Conservation (phyloP, 2,888 invertebrate species). For the Luffia ferchaultella region DNA sequence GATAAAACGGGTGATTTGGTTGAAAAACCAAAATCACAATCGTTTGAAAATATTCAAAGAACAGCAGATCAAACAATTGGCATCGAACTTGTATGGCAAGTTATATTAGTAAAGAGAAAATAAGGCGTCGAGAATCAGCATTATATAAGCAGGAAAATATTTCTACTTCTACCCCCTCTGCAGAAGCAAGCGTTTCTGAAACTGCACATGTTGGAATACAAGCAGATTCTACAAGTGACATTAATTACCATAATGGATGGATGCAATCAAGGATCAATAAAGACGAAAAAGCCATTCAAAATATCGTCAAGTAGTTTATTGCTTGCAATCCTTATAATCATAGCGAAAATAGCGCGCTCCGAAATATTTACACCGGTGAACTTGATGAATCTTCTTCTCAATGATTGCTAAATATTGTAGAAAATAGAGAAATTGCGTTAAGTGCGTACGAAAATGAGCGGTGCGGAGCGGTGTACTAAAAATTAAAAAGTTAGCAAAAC, state of each 20-base stretch:
- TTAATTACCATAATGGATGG: slow-evolving; percentile 16
- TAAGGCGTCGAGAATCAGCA: slow-evolving; percentile 4
- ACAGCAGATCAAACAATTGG: background rate
- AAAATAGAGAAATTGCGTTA: background rate
- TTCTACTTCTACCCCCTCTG: slow-evolving; percentile 3
- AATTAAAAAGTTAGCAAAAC: background rate
- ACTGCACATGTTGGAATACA: background rate
- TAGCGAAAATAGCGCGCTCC: background rate
- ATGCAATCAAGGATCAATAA: slow-evolving; percentile 13
- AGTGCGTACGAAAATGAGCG: background rate
- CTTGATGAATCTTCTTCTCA: slow-evolving; percentile 4
- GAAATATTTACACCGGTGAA: slow-evolving; percentile 3
- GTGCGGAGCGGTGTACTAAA: background rate
- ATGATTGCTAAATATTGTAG: slow-evolving; percentile 3
- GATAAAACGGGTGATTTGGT: background rate
- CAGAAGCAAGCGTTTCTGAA: slow-evolving; percentile 3
- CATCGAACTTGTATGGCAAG: slow-evolving; percentile 2
- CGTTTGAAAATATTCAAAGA: background rate
- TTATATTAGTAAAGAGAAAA: slow-evolving; percentile 5
- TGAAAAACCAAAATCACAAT: background rate
- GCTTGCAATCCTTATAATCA: background rate
- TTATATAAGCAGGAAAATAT: slow-evolving; percentile 6
- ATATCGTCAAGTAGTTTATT: slow-evolving; percentile 15
- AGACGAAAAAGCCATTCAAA: slow-evolving; percentile 17
- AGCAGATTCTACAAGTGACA: slow-evolving; percentile 8